Conservation (phyloP, 2,797 vertebrate species). For the Sarcoramphus papa region DNA sequence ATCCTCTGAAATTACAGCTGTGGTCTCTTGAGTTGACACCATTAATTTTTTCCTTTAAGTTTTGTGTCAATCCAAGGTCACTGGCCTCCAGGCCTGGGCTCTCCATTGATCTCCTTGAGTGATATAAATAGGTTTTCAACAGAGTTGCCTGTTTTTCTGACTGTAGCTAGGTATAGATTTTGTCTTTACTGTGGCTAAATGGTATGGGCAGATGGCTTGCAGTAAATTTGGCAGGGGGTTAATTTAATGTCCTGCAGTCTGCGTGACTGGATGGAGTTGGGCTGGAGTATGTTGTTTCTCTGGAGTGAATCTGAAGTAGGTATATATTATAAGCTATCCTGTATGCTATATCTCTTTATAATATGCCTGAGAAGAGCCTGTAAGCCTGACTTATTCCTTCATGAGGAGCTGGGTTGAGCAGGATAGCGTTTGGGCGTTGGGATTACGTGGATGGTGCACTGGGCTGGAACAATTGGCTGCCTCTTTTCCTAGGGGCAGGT, state of each 20-base stretch:
- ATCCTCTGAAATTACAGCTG: neutral
- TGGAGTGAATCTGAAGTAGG: neutral
- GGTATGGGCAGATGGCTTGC: neutral
- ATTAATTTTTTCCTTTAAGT: slow-evolving; percentile 28
- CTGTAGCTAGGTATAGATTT: slow-evolving; percentile 16
- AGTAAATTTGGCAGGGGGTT: slow-evolving; percentile 10
- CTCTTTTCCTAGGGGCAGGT: neutral
- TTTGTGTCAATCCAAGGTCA: slow-evolving; percentile 29
- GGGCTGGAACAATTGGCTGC: neutral
- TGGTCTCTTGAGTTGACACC: neutral
- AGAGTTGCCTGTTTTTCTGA: slow-evolving; percentile 13
- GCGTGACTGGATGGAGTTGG: neutral
- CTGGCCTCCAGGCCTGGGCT: neutral
- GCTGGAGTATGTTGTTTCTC: neutral
- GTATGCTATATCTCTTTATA: neutral
- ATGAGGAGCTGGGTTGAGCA: neutral
- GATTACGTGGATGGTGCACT: neutral
- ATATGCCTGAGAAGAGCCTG: neutral
- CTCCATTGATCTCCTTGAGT: slow-evolving; percentile 39
- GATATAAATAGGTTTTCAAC: slow-evolving; percentile 35
- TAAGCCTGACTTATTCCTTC: neutral
- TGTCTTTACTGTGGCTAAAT: slow-evolving; percentile 27
- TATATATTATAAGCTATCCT: neutral
- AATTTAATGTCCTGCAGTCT: neutral
- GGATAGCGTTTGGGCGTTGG: neutral